Evolutionary conservation across 2,888 invertebrate genomes (phyloP), one percentile per base, ranked within the genome.

Genomic region (Halictus quadricinctus): DNA sequence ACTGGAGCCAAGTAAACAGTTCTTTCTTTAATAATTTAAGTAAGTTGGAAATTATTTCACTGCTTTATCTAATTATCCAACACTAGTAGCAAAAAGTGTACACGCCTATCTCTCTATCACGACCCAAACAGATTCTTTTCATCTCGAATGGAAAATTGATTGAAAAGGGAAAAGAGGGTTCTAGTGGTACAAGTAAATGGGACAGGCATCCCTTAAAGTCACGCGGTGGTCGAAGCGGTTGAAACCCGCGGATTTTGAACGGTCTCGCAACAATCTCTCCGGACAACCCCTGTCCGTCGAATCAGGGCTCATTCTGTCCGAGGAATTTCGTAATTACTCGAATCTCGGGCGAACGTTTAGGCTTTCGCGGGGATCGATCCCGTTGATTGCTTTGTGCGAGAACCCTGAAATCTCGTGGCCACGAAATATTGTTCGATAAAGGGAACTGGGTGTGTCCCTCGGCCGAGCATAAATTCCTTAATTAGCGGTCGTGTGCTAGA

Each of bases 241-340:
- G 60, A 60, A 60, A 60, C 25, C 60, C 60, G 60, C 25, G 60
- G n/a, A 60, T 60, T 60, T 60, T 60, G 12, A 70, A 70, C 46
- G 43, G 46, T 43, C 43, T 43, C 70, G 46, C 43, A 43, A 70
- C n/a, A 46, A 43, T 70, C 7, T n/a, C 7, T 18, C 8, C 66
- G 36, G 66, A 36, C 43, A 43, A n/a, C 7, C n/a, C n/a, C n/a
- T 13, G 70, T 43, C 21, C 13, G 46, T 43, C 36, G 66, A 66
- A 66, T 66, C 66, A 12, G 70, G 41, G 43, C 70, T 43, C 43
- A n/a, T 21, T 46, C 70, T 70, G 46, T 70, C 46, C 15, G 72
- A 72, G 72, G 72, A 72, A 72, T 72, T 72, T 48, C 72, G 72
- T 72, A 72, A 72, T 72, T 72, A 48, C 50, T 72, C 72, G 72